Evolutionary conservation across 1,140 invertebrate species (phyloP), one percentile per base, ranked within the genome.

Genomic region (Adoxophyes honmai): DNA sequence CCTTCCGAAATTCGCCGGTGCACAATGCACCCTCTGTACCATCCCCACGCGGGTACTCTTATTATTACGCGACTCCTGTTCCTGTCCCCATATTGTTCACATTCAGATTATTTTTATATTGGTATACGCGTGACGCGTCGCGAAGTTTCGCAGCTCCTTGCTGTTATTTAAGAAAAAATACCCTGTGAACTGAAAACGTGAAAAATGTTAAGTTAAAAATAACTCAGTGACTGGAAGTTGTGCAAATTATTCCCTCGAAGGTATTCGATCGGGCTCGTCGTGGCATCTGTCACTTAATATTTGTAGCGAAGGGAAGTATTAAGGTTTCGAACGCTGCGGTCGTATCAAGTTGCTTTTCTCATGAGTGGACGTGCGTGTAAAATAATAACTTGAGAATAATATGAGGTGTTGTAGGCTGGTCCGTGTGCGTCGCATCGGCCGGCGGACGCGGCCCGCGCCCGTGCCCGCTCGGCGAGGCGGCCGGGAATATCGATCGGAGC

Each of bases 331-430:
- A 73, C 80, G 77, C 74, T 88, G 82, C 80, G 85, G 85, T 88
- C 85, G 85, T 85, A 81, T 88, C 85, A 77, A 61, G 83, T 88
- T 86, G 77, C 85, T 86, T 88, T 88, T 88, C 83, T 85, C 83
- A 88, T 88, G 83, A 88, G 81, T 86, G 81, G 80, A 85, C 83
- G 76, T 83, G 79, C 76, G 76, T 82, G 81, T 86, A 84, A 86
- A 85, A 78, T 88, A 82, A 88, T 88, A 86, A 88, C 78, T 85
- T 82, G 80, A 80, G 79, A 86, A 75, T 85, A 86, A 79, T 86
- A 78, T 75, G 80, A 81, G 72, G 64, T 66, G 82, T 79, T 73
- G 73, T 48, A 48, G 42, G 42, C 14, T 11, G 42, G 21, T 48
- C 42, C 42, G 42, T 18, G 42, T 21, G 16, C 42, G 42, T 28